phyloP scores from a whole-genome alignment of 2,113 vertebrate species.

The Rutilus rutilus region DNA sequence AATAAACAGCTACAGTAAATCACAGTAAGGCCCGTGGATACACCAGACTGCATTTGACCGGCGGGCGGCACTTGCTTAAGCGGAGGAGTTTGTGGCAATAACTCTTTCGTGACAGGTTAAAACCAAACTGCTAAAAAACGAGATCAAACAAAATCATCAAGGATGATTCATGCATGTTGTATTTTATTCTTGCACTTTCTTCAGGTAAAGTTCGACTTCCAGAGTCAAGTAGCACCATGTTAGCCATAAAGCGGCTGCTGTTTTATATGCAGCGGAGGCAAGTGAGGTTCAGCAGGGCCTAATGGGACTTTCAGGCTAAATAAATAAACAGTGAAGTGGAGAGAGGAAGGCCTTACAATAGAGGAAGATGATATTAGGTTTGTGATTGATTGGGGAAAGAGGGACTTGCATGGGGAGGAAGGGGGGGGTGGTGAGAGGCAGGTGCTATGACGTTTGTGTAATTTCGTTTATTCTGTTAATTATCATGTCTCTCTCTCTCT shows the following conservation, averaged over 20 bases:
- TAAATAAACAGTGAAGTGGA: conserved; percentile 72
- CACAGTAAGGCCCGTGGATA: conserved; percentile 40
- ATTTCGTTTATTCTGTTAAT: conserved; percentile 68
- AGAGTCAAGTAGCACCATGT: conserved; percentile 62
- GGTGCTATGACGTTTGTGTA: conserved; percentile 66
- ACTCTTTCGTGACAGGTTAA: conserved; percentile 2
- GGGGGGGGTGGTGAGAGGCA: conserved; percentile 50
- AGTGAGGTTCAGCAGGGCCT: conserved; percentile 62
- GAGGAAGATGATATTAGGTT: conserved; percentile 72
- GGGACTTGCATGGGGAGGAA: conserved; percentile 59
- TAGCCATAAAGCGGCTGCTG: conserved; percentile 55
- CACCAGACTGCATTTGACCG: conserved; percentile 27
- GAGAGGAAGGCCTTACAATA: conserved; percentile 66
- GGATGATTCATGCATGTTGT: conserved; percentile 15
- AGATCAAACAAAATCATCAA: conserved; percentile 36
- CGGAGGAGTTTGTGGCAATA: conserved; percentile 42
- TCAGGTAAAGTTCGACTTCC: conserved; percentile 54
- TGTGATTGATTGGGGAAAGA: conserved; percentile 76
- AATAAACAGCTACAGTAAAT: conserved; percentile 50
- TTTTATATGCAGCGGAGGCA: conserved; percentile 69
- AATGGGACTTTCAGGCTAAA: conserved; percentile 71
- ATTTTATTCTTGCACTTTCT: conserved; percentile 27
- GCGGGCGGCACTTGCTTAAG: conserved; percentile 31
- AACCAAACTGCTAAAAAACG: background rate
- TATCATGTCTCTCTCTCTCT: conserved; percentile 58